phyloP scores from a whole-genome alignment of 92 coral and sea anemone genomes.

The Heliopora coerulea region DNA sequence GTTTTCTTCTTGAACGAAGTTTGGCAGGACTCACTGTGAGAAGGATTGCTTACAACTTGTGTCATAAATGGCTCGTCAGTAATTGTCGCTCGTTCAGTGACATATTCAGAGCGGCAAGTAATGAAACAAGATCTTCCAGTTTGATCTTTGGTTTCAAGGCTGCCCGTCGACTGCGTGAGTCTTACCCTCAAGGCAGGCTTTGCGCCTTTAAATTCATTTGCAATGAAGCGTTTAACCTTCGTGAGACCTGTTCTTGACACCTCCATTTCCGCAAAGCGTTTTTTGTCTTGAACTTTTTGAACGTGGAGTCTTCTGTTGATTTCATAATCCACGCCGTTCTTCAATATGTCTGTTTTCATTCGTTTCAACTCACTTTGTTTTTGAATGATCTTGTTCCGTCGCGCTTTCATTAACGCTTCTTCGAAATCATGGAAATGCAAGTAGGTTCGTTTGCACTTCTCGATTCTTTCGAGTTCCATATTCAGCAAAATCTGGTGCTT shows the following conservation, averaged over 20 bases:
- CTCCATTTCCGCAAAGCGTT: neutral
- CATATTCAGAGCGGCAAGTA: neutral
- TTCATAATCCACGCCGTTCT: neutral
- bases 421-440: constrained; percentile 75
- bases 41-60: neutral
- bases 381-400: constrained; percentile 51
- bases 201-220: no score
- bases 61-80: no score
- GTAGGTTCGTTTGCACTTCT: constrained; percentile 68
- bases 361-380: constrained; percentile 75
- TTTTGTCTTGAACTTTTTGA: neutral
- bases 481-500: constrained; percentile 78
- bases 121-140: neutral
- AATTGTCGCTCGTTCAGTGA: neutral
- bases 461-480: constrained; percentile 73
- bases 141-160: neutral
- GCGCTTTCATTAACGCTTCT: constrained; percentile 61
- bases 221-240: neutral
- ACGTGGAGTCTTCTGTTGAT: neutral
- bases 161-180: no score
- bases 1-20: neutral
- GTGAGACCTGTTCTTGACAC: neutral
- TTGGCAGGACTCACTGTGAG: neutral
- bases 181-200: no score
- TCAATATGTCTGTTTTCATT: neutral